These are phyloP conservation scores for Tachycineta bicolor DNA, from an alignment of 2,113 vertebrate genomes.

Conservation along the genomic window DNA sequence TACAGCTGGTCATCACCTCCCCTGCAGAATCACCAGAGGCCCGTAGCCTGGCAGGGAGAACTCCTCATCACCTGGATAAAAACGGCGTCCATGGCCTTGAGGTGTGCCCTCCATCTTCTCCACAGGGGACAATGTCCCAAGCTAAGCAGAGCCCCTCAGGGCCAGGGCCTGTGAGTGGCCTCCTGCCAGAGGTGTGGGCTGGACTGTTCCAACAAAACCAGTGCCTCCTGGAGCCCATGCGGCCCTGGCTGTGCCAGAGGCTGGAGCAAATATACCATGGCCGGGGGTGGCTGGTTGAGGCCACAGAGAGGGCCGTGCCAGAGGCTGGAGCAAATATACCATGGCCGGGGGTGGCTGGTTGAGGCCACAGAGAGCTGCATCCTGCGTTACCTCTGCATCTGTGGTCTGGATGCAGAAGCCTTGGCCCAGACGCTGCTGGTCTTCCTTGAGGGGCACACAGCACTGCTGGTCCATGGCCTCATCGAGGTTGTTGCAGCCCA, in stretches of 20 bases:
- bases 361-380: not conserved
- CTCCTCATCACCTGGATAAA: not conserved
- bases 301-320: not conserved
- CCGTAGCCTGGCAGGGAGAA: fast-evolving
- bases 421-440: not conserved
- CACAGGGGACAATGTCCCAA: not conserved
- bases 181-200: not conserved
- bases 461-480: not conserved
- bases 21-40: not conserved
- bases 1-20: not conserved
- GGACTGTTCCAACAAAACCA: not conserved
- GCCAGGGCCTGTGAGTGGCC: not conserved
- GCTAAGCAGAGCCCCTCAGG: not conserved
- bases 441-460: not conserved
- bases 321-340: not conserved
- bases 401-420: not conserved
- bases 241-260: not conserved
- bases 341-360: not conserved
- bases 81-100: fast-evolving
- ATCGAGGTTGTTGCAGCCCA: fast-evolving
- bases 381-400: not conserved
- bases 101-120: not conserved
- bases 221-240: fast-evolving
- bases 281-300: not conserved
- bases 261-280: not conserved